A percentile compares a stretch with the other conserved stretches of the same genome.
phyloP scores from a whole-genome alignment of 2,113 vertebrate species.

The Corvus cornix region DNA sequence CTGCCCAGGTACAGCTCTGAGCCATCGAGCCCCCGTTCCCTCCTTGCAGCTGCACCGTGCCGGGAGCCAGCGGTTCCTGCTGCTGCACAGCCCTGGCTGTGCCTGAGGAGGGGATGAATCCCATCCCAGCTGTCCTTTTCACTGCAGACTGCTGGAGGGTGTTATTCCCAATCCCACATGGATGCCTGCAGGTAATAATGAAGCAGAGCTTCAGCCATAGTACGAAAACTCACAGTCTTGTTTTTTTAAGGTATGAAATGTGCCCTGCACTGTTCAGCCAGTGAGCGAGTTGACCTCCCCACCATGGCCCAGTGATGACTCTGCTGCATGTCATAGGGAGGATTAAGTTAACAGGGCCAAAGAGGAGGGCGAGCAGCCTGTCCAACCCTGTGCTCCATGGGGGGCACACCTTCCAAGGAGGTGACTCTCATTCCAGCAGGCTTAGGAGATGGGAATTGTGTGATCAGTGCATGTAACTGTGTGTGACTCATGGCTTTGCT shows the following conservation, averaged over 20 bases:
- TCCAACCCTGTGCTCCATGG: background rate
- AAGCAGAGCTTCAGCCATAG: background rate
- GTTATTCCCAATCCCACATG: background rate
- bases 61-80: background rate
- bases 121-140: background rate
- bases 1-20: background rate
- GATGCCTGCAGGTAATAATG: background rate
- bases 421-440: background rate
- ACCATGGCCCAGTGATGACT: rapidly evolving
- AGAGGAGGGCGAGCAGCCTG: background rate
- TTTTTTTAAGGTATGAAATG: background rate
- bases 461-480: background rate
- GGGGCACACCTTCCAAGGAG: background rate
- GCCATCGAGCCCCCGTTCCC: background rate
- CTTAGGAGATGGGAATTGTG: background rate
- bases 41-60: rapidly evolving
- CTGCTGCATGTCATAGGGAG: background rate
- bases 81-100: rapidly evolving
- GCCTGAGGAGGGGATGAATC: background rate
- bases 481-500: background rate
- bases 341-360: background rate
- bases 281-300: background rate
- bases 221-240: rapidly evolving
- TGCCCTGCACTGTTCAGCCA: rapidly evolving
- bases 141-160: background rate